Conservation (phyloP, 2,797 vertebrate genomes). For the Lithobates sylvaticus region DNA sequence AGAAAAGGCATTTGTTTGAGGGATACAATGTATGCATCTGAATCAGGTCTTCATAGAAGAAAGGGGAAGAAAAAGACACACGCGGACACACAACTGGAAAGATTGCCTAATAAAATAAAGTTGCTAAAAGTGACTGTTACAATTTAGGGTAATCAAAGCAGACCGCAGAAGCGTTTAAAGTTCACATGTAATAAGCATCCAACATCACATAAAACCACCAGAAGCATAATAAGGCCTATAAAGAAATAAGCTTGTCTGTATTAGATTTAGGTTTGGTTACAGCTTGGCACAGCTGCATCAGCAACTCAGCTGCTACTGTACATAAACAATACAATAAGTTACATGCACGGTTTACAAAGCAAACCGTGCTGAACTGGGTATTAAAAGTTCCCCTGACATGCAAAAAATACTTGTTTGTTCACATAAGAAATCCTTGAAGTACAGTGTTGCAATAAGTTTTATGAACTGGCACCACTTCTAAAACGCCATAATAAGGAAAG, state of each 20-base stretch:
- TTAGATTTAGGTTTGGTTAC: background rate
- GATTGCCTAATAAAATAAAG: background rate
- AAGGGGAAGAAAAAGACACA: background rate
- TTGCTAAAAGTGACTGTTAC: background rate
- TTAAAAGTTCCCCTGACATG: background rate
- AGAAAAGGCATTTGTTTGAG: constrained; percentile 32
- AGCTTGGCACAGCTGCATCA: background rate
- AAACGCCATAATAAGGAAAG: too few species aligned
- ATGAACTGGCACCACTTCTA: too few species aligned
- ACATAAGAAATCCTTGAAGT: too few species aligned
- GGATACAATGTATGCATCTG: constrained; percentile 40
- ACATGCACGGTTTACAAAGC: background rate
- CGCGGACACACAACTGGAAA: background rate
- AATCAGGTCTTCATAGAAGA: constrained; percentile 1
- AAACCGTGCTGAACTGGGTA: background rate
- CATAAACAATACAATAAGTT: background rate
- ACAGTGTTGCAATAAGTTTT: too few species aligned
- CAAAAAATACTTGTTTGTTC: background rate
- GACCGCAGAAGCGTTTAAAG: background rate
- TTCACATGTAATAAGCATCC: background rate
- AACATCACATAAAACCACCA: background rate
- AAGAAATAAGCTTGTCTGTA: background rate
- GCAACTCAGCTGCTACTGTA: background rate
- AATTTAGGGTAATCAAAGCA: background rate
- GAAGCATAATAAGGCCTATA: background rate